phyloP scores from a whole-genome alignment of 2,888 invertebrate genomes.

The Dexiosoma caninum region DNA sequence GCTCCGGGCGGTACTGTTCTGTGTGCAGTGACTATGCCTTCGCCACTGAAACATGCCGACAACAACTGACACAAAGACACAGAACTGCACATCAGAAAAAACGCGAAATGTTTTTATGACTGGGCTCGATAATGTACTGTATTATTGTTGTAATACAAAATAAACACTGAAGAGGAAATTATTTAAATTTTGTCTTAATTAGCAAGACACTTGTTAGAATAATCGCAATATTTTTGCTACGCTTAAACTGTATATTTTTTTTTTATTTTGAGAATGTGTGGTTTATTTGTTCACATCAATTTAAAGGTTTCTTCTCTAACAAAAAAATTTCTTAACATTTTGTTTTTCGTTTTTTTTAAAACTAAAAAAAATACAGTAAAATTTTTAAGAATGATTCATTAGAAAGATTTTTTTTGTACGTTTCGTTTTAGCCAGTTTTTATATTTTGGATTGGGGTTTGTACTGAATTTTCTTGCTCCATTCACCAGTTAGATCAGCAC shows the following conservation, averaged over 20 bases:
- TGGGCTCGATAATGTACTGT: no score
- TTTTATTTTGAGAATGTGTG: not conserved
- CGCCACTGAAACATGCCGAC: no score
- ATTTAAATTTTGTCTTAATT: conserved; percentile 20
- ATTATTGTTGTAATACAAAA: not conserved
- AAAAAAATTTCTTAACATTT: not conserved
- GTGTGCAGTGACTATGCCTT: no score
- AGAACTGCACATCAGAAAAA: no score
- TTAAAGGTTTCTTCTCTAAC: not conserved
- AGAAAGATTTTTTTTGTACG: conserved; percentile 34
- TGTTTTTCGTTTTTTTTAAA: not conserved
- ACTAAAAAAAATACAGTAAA: conserved; percentile 1
- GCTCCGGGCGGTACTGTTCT: no score
- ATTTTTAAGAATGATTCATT: conserved; percentile 26
- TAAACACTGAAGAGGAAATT: not conserved
- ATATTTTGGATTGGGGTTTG: conserved; percentile 13
- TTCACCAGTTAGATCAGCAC: not conserved
- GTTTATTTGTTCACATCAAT: conserved; percentile 41
- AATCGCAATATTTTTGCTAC: not conserved
- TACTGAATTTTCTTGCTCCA: not conserved
- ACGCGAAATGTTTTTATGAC: no score
- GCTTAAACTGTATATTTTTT: not conserved
- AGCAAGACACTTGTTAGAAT: conserved; percentile 18
- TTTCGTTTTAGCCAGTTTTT: conserved; percentile 23
- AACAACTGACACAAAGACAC: no score